A percentile compares a stretch with the other conserved stretches of the same genome.
phyloP scores from a whole-genome alignment of 2,797 vertebrate genomes.

The Oceanodroma leucorhoa region DNA sequence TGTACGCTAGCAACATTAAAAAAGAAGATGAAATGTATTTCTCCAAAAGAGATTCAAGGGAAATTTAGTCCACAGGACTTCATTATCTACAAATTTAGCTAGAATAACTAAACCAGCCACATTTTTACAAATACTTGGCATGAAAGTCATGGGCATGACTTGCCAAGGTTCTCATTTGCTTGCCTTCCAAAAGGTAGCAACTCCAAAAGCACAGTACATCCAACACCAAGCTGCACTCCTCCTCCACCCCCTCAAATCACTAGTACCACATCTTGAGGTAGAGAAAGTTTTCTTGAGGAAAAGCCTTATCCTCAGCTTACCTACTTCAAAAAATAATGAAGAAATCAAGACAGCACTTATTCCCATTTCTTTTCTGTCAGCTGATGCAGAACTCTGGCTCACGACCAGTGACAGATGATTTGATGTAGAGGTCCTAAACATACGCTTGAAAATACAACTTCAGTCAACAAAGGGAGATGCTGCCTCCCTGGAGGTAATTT shows the following conservation, averaged over 20 bases:
- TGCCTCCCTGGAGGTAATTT: not conserved
- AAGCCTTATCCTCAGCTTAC: not conserved
- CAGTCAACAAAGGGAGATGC: not conserved
- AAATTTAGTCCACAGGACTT: not conserved
- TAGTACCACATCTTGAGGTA: not conserved
- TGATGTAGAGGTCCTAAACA: not conserved
- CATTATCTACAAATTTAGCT: not conserved
- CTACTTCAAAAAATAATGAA: not conserved
- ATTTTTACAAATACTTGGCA: not conserved
- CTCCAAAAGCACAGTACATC: not conserved
- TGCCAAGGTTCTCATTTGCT: not conserved
- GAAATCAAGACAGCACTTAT: not conserved
- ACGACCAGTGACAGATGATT: rapidly evolving
- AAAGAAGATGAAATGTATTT: not conserved
- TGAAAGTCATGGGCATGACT: not conserved
- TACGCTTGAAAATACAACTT: not conserved
- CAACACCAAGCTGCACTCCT: not conserved
- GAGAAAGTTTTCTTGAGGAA: not conserved
- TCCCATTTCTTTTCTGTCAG: not conserved
- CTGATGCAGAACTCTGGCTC: not conserved
- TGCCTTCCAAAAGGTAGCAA: not conserved
- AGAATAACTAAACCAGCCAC: not conserved
- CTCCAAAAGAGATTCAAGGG: not conserved
- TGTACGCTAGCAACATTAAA: not conserved
- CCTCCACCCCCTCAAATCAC: not conserved